These are phyloP conservation scores for Malthinus seriepunctatus DNA, from an alignment of 2,888 invertebrate species.

Conservation along the genomic window DNA sequence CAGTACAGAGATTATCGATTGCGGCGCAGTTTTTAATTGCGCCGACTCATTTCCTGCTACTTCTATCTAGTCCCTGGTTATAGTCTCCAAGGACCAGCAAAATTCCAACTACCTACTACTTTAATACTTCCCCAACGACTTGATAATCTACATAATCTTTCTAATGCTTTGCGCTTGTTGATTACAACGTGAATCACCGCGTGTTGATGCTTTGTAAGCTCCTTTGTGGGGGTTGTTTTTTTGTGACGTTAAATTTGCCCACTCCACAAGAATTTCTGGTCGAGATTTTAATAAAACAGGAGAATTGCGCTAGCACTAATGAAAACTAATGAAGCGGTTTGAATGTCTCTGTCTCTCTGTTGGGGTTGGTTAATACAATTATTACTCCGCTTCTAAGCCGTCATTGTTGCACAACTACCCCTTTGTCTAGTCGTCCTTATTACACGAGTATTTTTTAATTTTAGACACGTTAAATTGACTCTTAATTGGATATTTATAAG, in stretches of 20 bases:
- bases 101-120: constrained; percentile 10
- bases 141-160: constrained; percentile 28
- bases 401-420: constrained; percentile 15
- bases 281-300: constrained; percentile 35
- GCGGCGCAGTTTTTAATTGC: constrained; percentile 46
- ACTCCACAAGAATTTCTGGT: constrained; percentile 19
- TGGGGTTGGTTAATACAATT: constrained; percentile 27
- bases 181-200: constrained; percentile 23
- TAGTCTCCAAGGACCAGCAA: constrained; percentile 10
- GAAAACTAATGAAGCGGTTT: constrained; percentile 36
- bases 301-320: constrained; percentile 30
- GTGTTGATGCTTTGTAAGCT: constrained; percentile 25
- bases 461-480: too few species aligned
- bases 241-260: constrained; percentile 19
- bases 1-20: constrained; percentile 43
- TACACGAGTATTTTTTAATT: too few species aligned
- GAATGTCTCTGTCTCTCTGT: constrained; percentile 27
- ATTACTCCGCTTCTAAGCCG: constrained; percentile 22
- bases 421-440: constrained; percentile 1
- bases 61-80: constrained; percentile 18
- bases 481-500: too few species aligned
- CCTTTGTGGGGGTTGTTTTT: constrained; percentile 24
- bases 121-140: constrained; percentile 23
- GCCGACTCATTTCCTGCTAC: constrained; percentile 40
- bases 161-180: constrained; percentile 23